phyloP scores from a whole-genome alignment of 2,888 invertebrate genomes.

The Amaurobius ferox region DNA sequence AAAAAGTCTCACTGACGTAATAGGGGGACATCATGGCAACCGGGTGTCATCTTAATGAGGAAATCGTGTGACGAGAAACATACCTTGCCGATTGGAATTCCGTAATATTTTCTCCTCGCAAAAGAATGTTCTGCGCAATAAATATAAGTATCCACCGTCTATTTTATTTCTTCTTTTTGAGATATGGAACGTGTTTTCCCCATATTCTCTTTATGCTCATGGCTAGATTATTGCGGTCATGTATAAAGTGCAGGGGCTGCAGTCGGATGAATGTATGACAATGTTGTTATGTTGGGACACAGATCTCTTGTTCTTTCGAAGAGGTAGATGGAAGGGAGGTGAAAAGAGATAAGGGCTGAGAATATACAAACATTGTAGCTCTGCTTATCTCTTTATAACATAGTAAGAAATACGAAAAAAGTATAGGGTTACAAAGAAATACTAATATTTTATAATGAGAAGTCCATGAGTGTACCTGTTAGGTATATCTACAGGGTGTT shows the following conservation, averaged over 20 bases:
- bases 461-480: too few relatives aligned
- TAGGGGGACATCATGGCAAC: not conserved
- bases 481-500: too few relatives aligned
- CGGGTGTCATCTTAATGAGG: constrained; percentile 35
- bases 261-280: not conserved
- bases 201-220: constrained; percentile 4
- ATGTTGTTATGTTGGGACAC: not conserved
- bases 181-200: constrained; percentile 4
- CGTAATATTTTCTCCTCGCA: constrained; percentile 5
- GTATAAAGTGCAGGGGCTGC: constrained; percentile 10
- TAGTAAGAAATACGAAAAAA: too few relatives aligned
- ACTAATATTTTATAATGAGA: too few relatives aligned
- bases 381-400: too few relatives aligned
- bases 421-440: too few relatives aligned
- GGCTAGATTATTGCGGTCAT: not conserved
- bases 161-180: not conserved
- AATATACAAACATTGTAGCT: too few relatives aligned
- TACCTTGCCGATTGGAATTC: constrained; percentile 52
- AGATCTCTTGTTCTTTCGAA: too few relatives aligned
- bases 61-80: constrained; percentile 63
- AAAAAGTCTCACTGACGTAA: not conserved
- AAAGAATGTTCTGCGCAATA: constrained; percentile 38
- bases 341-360: too few relatives aligned
- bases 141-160: constrained; percentile 37
- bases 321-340: too few relatives aligned